These are phyloP conservation scores for Lagocephalus sceleratus DNA, from an alignment of 2,797 vertebrate species.

Conservation along the genomic window DNA sequence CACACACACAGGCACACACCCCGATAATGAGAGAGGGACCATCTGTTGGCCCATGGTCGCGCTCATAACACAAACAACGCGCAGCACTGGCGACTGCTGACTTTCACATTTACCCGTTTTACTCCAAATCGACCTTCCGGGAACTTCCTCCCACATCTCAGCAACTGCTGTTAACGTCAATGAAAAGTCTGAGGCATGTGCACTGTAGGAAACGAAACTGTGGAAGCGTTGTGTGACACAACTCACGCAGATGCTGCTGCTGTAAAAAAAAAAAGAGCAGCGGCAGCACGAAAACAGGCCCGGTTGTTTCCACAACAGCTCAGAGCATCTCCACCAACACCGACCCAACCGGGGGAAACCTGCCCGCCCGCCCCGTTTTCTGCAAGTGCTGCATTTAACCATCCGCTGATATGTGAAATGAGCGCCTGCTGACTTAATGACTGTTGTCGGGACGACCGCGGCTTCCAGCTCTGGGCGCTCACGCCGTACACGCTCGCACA, in stretches of 20 bases:
- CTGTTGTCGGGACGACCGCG: constrained; percentile 1
- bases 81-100: constrained; percentile 1
- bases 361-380: too few species aligned
- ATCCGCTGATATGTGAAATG: neutral
- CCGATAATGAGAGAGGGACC: constrained; percentile 59
- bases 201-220: constrained; percentile 47
- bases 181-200: neutral
- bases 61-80: constrained; percentile 49
- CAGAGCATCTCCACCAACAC: neutral
- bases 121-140: neutral
- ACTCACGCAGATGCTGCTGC: neutral
- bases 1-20: neutral
- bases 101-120: neutral
- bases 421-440: constrained; percentile 29
- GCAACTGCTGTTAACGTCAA: neutral
- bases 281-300: constrained; percentile 17
- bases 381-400: neutral
- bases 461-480: constrained; percentile 8
- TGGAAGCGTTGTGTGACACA: constrained; percentile 5
- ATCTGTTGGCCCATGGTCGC: constrained; percentile 61
- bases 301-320: constrained; percentile 1
- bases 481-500: constrained; percentile 13
- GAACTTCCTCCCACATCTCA: neutral
- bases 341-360: too few species aligned
- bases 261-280: neutral